Evolutionary conservation across 2,113 vertebrate species (phyloP), one percentile per base, ranked within the genome.

Genomic region (Numenius arquata): DNA sequence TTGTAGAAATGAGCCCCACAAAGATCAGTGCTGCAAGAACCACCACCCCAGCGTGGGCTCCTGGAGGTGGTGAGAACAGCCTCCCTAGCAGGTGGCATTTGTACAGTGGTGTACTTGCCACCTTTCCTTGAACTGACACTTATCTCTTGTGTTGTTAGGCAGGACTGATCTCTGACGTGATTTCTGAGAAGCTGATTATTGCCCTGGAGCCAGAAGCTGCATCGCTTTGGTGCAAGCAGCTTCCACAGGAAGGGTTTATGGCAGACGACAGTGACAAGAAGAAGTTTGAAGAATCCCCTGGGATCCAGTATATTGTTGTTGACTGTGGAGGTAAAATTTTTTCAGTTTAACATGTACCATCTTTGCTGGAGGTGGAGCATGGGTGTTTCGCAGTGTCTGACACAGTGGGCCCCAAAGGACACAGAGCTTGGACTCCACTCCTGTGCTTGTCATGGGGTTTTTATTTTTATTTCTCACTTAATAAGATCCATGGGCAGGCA

Each of bases 171-270:
- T 65, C 87, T 29, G 0, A 83, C n/a, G 89, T 76, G 0, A 9
- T 61, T 22, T 75, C 93, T 62, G 76, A 91, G 6, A 96, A 94
- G 7, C 70, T 98, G 47, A 85, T 97, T 11, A 86, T 97, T 12
- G 97, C 95, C 23, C 84, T 98, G 82, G 96, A 98, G 62, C 52
- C 96, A 4, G 97, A 98, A 13, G 96, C 97, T 75, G 97, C 96
- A 26, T 97, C 86, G 0, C 43, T 97, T 4, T 98, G 95, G 96
- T 97, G 97, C 85, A 97, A 59, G 85, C 95, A 92, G 79, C 96
- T 97, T 36, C 94, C 95, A 43, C 52, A 34, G 11, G 45, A 96
- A 40, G 96, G 97, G 5, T 98, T 96, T 76, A 4, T 96, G 11
- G 8, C 23, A 75, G 88, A 95, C 18, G 45, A 30, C 34, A 83